These are phyloP conservation scores for Carlito syrichta DNA, from an alignment of 2,113 vertebrate species.

Conservation along the genomic window DNA sequence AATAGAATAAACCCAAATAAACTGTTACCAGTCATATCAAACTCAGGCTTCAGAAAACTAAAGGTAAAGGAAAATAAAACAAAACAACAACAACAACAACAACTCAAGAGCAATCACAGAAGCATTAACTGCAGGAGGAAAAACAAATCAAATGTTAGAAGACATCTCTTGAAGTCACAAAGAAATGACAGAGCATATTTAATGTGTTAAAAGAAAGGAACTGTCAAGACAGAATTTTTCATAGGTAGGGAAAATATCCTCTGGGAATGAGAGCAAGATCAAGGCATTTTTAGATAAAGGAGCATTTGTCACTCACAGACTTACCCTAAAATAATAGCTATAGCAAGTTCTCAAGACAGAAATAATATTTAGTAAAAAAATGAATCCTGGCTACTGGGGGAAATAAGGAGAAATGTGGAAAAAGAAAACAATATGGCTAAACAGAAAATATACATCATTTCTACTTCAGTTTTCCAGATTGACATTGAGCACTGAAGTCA, in stretches of 20 bases:
- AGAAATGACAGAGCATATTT: background rate
- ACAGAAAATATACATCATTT: background rate
- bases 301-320: background rate
- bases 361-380: background rate
- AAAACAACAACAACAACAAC: too few relatives aligned
- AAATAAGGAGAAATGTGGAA: background rate
- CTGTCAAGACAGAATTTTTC: background rate
- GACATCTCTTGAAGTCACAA: background rate
- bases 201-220: background rate
- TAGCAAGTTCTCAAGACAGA: background rate
- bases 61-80: background rate
- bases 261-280: background rate
- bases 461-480: background rate
- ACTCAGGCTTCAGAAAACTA: background rate
- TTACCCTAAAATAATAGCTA: background rate
- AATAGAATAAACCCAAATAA: background rate
- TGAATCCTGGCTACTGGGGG: background rate
- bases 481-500: background rate
- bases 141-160: background rate
- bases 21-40: background rate
- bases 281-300: background rate
- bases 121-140: background rate
- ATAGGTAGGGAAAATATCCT: background rate
- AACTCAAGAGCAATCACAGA: background rate
- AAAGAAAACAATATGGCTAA: background rate